Base-by-base conservation (phyloP, 2,113 vertebrate genomes). In the Vulpes vulpes region DNA sequence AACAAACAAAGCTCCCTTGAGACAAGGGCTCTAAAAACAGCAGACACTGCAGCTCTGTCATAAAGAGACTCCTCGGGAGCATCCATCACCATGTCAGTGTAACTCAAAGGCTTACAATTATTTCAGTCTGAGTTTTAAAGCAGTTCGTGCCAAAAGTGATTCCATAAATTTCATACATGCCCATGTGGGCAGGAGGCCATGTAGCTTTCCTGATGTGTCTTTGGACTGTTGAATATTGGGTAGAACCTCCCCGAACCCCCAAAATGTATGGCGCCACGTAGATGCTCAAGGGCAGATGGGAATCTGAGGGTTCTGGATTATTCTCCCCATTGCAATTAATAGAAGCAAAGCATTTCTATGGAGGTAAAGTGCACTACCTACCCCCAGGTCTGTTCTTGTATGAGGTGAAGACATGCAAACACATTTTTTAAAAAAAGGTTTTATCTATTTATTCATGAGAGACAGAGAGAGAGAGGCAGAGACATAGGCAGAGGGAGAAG, bases 331-430 rank as follows among this genome's bases (percentile, higher is more conserved):
- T 43, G 62, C 8, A 30, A 4, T 8, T 27, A 5, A 43, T 8
- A 27, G 53, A 3, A 0, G 59, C 10, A 2, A 43, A 95, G 53
- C 8, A 8, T 59, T 10, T 51, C 73, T 27, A 7, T 16, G 43
- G 73, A 51, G 73, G 43, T 23, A 27, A 51, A 14, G 25, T 7
- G 43, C 1, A 2, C 73, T 30, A 27, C 25, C 43, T 16, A 4
- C 25, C 73, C 6, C 23, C 25, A 27, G 73, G 43, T 51, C 73
- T 51, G 43, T 76, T 88, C 8, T 79, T 95, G 55, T 95, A 2
- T 76, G 94, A 90, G 83, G 86, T 81, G 51, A 80, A 85, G 92
- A 91, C 79, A 60, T 80, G 81, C 69, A 88, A 82, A 60, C 6
- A 11, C 53, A 11, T 87, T 96, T 32, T 80, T 38, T 6, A 60